phyloP scores from a whole-genome alignment of 2,888 invertebrate species.

The Spialia ferax region DNA sequence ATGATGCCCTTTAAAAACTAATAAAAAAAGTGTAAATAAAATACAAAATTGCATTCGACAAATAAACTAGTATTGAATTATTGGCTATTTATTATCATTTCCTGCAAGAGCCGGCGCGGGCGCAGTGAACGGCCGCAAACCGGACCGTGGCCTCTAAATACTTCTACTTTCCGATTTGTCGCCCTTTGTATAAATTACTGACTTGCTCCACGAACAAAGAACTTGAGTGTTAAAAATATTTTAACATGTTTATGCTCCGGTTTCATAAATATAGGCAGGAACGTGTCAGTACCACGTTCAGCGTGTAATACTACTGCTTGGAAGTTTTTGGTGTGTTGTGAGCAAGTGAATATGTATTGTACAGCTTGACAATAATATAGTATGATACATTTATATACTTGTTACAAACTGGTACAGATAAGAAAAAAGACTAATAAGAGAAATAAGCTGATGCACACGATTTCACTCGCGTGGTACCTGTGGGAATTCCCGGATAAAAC shows the following conservation, averaged over 20 bases:
- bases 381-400: too few relatives aligned
- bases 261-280: background rate
- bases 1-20: background rate
- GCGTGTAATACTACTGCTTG: too few relatives aligned
- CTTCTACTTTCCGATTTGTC: conserved; percentile 63
- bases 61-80: conserved; percentile 19
- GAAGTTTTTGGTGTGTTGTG: too few relatives aligned
- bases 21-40: background rate
- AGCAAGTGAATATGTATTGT: too few relatives aligned
- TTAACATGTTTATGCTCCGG: conserved; percentile 3
- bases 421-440: too few relatives aligned
- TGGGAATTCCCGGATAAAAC: too few relatives aligned
- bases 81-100: conserved; percentile 23
- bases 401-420: too few relatives aligned
- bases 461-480: too few relatives aligned
- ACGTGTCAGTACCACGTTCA: too few relatives aligned
- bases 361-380: too few relatives aligned
- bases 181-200: conserved; percentile 64
- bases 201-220: conserved; percentile 52
- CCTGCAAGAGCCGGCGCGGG: conserved; percentile 39
- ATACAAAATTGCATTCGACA: background rate
- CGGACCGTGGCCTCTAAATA: conserved; percentile 74
- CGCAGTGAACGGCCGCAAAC: conserved; percentile 53
- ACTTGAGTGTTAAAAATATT: conserved; percentile 42
- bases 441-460: too few relatives aligned